Base-by-base conservation (phyloP, 2,113 vertebrate genomes). In the Zosterops pallidus region DNA sequence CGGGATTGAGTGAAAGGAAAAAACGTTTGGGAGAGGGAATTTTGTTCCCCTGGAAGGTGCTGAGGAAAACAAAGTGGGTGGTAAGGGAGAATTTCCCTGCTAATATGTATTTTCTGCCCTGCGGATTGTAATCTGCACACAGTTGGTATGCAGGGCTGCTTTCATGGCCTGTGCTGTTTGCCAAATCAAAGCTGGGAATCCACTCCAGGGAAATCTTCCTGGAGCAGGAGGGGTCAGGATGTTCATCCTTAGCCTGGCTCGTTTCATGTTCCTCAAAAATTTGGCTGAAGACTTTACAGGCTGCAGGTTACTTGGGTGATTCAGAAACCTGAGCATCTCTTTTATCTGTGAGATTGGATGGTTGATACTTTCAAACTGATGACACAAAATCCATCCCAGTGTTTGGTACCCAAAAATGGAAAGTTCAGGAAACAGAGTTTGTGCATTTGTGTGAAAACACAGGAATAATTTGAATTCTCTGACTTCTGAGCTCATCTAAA, bases 51-150 rank as follows among this genome's bases (percentile, higher is more conserved):
- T 68, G 35, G 23, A 42, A 69, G 28, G 71, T 72, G 47, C 46
- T 70, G 75, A 64, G 52, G 60, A n/a, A 56, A 88, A 77, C 88
- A 44, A 80, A 23, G 72, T 94, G 93, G 90, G 94, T 93, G 94
- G 87, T 59, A 23, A 23, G 67, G 63, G 74, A 64, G 63, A 42
- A 63, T 85, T 92, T 83, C n/a, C 60, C 53, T 85, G 29, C 87
- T 92, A 55, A 76, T 20, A 12, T 41, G 39, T 37, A 3, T 85
- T 92, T 89, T 91, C n/a, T 95, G 75, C 47, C 44, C 4, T 87
- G 67, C 4, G 33, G 93, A 28, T 91, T 55, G 46, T 47, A 35
- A 95, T 92, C 71, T 90, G 0, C 83, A 49, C 59, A 2, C 22
- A 2, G 53, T 16, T 64, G 83, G 53, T 35, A 39, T 76, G 87